A percentile compares a stretch with the other conserved stretches of the same genome.
Conservation (phyloP, 2,888 invertebrate species). For the Furcula furcula region DNA sequence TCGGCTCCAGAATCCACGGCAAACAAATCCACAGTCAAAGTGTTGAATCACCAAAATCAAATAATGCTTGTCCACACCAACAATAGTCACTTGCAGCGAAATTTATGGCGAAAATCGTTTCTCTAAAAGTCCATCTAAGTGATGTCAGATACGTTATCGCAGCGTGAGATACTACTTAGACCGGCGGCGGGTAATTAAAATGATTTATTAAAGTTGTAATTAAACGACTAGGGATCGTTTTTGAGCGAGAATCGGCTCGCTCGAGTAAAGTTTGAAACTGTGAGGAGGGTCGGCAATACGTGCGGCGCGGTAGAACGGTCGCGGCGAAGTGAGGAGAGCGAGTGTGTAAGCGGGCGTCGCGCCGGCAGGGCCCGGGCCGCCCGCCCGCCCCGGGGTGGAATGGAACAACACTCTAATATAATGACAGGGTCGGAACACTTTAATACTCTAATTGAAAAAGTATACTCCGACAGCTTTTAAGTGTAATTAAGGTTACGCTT, state of each 20-base stretch:
- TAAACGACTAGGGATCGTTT: conserved; percentile 27
- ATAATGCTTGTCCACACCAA: conserved; percentile 54
- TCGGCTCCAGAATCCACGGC: conserved; percentile 40
- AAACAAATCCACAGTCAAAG: conserved; percentile 62
- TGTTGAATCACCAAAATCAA: conserved; percentile 36
- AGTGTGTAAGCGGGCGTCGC: conserved; percentile 24
- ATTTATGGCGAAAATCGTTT: conserved; percentile 30
- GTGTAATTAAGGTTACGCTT: conserved; percentile 66
- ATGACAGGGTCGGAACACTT: conserved; percentile 81
- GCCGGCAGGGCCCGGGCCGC: conserved; percentile 42
- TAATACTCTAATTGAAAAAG: conserved; percentile 81
- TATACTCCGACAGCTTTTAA: conserved; percentile 75
- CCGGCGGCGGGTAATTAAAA: conserved; percentile 25
- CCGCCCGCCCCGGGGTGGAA: conserved; percentile 65
- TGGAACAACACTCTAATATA: conserved; percentile 80
- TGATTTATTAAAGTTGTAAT: conserved; percentile 37
- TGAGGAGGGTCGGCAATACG: conserved; percentile 33
- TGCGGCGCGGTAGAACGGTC: conserved; percentile 42
- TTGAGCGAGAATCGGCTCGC: conserved; percentile 35
- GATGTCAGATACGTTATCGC: conserved; percentile 5
- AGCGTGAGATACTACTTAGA: conserved; percentile 12
- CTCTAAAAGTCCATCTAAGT: conserved; percentile 16
- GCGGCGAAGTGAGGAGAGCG: conserved; percentile 59
- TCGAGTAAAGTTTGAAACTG: conserved; percentile 72
- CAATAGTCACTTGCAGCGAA: conserved; percentile 50